phyloP scores from a whole-genome alignment of 2,113 vertebrate species.

The Heliornis fulica region DNA sequence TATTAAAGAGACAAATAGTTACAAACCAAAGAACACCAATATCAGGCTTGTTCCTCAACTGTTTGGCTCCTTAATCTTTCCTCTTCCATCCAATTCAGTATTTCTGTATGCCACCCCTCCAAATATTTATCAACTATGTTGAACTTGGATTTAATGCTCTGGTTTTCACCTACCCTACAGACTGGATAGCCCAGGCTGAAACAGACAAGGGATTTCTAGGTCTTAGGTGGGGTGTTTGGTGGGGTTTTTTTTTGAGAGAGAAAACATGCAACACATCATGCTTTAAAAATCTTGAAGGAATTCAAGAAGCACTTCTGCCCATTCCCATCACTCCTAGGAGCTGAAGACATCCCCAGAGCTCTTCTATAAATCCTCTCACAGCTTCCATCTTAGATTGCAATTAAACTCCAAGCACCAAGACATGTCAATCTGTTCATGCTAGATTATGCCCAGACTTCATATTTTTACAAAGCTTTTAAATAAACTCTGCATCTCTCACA shows the following conservation, averaged over 20 bases:
- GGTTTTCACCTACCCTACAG: neutral
- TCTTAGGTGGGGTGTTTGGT: neutral
- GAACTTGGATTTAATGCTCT: neutral
- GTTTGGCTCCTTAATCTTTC: neutral
- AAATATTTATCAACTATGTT: neutral
- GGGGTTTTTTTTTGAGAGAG: neutral
- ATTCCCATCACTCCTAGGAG: neutral
- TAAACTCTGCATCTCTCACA: neutral
- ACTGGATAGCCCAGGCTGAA: neutral
- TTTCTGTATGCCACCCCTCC: neutral
- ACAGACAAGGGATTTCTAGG: neutral
- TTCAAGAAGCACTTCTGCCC: neutral
- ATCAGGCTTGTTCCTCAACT: neutral
- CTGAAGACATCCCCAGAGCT: neutral
- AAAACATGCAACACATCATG: neutral
- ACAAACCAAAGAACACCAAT: neutral
- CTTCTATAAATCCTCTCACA: neutral
- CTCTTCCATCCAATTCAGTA: neutral
- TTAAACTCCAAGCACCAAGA: neutral
- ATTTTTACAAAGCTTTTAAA: neutral
- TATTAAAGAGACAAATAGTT: neutral
- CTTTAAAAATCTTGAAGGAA: neutral
- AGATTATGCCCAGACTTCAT: neutral
- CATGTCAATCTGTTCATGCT: neutral
- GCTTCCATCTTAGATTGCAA: neutral